Conservation (phyloP, 2,113 vertebrate species). For the Cettia cetti region DNA sequence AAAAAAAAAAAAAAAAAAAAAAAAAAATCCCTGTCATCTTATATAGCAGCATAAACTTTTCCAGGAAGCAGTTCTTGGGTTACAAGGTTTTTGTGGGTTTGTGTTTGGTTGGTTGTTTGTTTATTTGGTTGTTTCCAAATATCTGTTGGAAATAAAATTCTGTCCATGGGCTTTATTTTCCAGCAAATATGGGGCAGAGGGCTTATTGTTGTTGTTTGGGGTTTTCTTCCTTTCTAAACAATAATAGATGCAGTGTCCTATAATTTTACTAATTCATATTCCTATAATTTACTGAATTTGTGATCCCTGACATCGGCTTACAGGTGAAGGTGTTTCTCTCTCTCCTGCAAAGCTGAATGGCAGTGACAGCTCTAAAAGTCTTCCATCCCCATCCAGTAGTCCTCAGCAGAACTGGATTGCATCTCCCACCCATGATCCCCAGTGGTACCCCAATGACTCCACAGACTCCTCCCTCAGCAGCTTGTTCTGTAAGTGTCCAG, state of each 20-base stretch:
- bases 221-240: background rate
- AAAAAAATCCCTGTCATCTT: background rate
- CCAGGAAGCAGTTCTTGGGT: background rate
- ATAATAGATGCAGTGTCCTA: background rate
- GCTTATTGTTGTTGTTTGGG: background rate
- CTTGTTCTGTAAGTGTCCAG: slow-evolving; percentile 86
- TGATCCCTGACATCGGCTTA: background rate
- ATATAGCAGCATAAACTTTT: background rate
- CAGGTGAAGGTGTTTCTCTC: slow-evolving; percentile 89
- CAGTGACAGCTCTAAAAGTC: slow-evolving; percentile 87
- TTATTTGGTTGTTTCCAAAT: background rate
- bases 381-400: slow-evolving; percentile 87
- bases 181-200: rapidly evolving
- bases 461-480: slow-evolving; percentile 93
- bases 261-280: too few relatives aligned
- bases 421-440: slow-evolving; percentile 93
- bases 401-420: slow-evolving; percentile 94
- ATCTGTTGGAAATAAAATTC: background rate
- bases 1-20: too few relatives aligned
- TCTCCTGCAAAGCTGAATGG: slow-evolving; percentile 92
- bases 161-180: background rate
- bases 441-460: slow-evolving; percentile 97
- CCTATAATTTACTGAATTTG: background rate
- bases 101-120: background rate
- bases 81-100: background rate